Conservation (phyloP, 2,797 vertebrate genomes). For the Acanthornis magna region DNA sequence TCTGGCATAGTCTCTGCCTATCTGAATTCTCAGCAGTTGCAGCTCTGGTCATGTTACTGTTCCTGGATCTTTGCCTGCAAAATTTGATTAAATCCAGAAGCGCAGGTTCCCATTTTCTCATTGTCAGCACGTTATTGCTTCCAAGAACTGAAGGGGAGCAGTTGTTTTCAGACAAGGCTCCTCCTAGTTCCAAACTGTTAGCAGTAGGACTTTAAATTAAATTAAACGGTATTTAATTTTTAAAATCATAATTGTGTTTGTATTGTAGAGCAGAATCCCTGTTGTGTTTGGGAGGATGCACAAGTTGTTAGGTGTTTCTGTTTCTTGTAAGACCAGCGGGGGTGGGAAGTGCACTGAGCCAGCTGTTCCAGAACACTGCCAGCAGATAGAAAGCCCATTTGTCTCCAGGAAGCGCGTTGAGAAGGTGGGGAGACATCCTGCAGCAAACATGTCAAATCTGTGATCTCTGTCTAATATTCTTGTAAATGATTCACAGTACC, state of each 20-base stretch:
- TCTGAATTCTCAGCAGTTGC: not conserved
- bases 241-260: fast-evolving
- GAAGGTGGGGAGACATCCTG: not conserved
- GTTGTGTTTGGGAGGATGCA: not conserved
- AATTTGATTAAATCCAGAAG: not conserved
- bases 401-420: fast-evolving
- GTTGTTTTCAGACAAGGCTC: not conserved
- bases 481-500: not conserved
- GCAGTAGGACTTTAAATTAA: not conserved
- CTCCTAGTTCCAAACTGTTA: not conserved
- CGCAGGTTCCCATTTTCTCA: not conserved
- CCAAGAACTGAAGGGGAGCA: not conserved
- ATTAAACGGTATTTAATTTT: not conserved
- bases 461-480: not conserved
- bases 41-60: not conserved
- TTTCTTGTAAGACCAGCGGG: fast-evolving
- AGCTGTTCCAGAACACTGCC: not conserved
- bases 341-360: not conserved
- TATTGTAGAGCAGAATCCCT: not conserved
- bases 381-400: not conserved
- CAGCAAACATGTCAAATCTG: constrained; percentile 12
- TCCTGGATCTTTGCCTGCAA: not conserved
- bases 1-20: not conserved
- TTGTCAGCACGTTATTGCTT: not conserved
- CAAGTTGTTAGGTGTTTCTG: not conserved